Evolutionary conservation across 2,113 vertebrate species (phyloP), one percentile per base, ranked within the genome.

Genomic region (Labrus mixtus): DNA sequence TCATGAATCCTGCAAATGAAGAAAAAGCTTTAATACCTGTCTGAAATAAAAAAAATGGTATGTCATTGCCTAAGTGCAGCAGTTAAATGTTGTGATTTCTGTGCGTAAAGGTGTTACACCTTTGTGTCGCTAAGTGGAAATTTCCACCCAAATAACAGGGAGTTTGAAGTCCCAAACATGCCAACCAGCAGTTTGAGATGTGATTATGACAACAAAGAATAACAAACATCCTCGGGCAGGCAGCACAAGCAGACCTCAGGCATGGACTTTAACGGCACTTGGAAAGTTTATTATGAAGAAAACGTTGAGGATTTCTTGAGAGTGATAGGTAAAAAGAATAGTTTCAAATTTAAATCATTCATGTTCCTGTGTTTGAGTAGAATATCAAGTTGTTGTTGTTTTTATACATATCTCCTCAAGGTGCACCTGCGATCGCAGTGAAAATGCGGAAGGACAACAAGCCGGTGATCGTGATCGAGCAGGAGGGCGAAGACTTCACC

Each of bases 231-330:
- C 57, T 78, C 36, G 6, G 46, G 45, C 82, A 20, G 9, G 13
- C 56, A 33, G 10, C 66, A 45, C 37, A 5, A 37, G 1, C 48
- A 54, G 17, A 19, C 46, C 8, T 67, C 63, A 89, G 81, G 0
- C 8, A 96, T 96, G 95, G 94, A 95, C 1, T 97, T 96, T 65
- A 83, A 2, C 1, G 96, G 96, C 66, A 94, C 93, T 3, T 96
- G 96, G 96, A 88, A 96, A 53, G 91, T 96, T 70, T 94, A 95
- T 17, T 67, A 82, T 7, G 95, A 97, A 74, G 94, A 95, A 65
- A 96, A 97, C 72, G 90, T 93, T 0, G 95, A 96, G 29, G 90
- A 90, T 1, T 96, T 97, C 53, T 89, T 96, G 57, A 93, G 92
- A 88, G 89, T 74, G 36, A 70, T 96, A 0, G 94, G 96, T 96